These are phyloP conservation scores for Leptodirus hochenwartii DNA, from an alignment of 2,888 invertebrate species.

Conservation along the genomic window DNA sequence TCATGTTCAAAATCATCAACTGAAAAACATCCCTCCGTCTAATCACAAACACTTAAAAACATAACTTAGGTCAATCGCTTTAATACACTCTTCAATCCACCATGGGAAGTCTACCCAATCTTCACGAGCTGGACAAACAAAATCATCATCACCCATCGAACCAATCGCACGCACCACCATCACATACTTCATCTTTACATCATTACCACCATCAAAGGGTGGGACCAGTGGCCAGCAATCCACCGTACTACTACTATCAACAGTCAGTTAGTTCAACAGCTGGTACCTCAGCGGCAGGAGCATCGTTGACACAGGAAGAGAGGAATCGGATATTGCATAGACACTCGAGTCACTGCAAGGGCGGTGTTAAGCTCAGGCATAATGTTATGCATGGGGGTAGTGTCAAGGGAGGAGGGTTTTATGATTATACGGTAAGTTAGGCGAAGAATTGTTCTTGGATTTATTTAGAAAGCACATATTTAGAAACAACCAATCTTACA, in stretches of 20 bases:
- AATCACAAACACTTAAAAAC: too few species aligned
- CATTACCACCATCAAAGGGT: slow-evolving; percentile 7
- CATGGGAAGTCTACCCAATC: slow-evolving; percentile 51
- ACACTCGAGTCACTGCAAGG: slow-evolving; percentile 20
- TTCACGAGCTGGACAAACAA: slow-evolving; percentile 36
- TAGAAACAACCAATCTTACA: slow-evolving; percentile 1
- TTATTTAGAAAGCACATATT: background rate
- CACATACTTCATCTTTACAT: background rate
- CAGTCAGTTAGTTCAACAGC: too few species aligned
- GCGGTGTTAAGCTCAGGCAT: too few species aligned
- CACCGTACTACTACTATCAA: too few species aligned
- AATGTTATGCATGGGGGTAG: too few species aligned
- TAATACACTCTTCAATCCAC: background rate
- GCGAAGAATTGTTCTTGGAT: too few species aligned
- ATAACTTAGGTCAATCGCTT: background rate
- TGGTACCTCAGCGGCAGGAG: slow-evolving; percentile 21
- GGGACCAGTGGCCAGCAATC: slow-evolving; percentile 10
- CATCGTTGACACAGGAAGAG: slow-evolving; percentile 19
- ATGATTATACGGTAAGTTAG: too few species aligned
- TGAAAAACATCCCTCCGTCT: too few species aligned
- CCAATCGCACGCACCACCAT: slow-evolving; percentile 4
- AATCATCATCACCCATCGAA: too few species aligned
- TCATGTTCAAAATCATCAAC: too few species aligned
- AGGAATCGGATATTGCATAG: slow-evolving; percentile 20
- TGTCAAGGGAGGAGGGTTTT: too few species aligned